A percentile compares a stretch with the other conserved stretches of the same genome.
phyloP scores from a whole-genome alignment of 2,797 vertebrate genomes.

The Pristis pectinata region DNA sequence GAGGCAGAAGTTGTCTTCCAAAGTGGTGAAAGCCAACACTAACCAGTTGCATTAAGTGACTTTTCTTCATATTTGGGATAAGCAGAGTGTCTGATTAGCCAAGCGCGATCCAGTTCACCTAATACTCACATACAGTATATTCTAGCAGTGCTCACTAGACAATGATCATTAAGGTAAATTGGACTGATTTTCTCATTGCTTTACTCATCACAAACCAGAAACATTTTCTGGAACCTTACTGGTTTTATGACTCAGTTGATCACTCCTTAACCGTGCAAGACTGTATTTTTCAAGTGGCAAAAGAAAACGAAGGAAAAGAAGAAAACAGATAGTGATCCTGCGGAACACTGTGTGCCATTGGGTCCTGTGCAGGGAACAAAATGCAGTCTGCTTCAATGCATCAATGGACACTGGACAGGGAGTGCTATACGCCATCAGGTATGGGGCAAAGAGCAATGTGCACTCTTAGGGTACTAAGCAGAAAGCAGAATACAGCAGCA shows the following conservation, averaged over 20 bases:
- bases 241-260: not conserved
- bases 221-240: not conserved
- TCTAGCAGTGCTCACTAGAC: too few relatives aligned
- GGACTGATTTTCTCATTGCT: too few relatives aligned
- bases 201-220: not conserved
- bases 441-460: too few relatives aligned
- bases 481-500: too few relatives aligned
- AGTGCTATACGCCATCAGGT: too few relatives aligned
- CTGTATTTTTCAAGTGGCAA: not conserved
- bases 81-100: too few relatives aligned
- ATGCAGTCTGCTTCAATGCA: too few relatives aligned
- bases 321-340: not conserved
- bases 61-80: not conserved
- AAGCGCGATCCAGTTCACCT: too few relatives aligned
- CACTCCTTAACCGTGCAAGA: not conserved
- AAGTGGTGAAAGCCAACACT: not conserved
- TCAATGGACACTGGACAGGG: too few relatives aligned
- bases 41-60: not conserved
- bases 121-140: too few relatives aligned
- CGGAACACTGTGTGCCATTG: not conserved
- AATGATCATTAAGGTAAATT: too few relatives aligned
- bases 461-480: too few relatives aligned
- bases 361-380: not conserved
- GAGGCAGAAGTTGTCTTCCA: not conserved
- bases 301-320: not conserved